Percentiles rank a stretch among this genome's conserved stretches.
Evolutionary conservation across 2,797 vertebrate genomes (phyloP).

Genomic region (Falco cherrug): DNA sequence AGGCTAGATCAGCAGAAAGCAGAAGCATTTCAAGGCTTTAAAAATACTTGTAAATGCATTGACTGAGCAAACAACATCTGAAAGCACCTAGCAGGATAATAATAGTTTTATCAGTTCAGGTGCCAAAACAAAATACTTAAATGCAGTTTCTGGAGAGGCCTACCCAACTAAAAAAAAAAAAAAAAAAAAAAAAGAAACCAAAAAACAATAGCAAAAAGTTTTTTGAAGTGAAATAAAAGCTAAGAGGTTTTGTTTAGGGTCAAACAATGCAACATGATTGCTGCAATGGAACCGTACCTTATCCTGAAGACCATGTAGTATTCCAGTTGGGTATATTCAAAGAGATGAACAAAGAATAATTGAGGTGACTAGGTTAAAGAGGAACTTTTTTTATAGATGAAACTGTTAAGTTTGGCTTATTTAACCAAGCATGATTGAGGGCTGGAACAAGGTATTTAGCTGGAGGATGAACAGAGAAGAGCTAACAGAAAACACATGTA

Average conservation of each 20-base stretch:
- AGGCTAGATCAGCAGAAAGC: not conserved
- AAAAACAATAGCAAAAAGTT: not conserved
- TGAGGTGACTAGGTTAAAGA: not conserved
- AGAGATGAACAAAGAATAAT: not conserved
- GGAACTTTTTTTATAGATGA: not conserved
- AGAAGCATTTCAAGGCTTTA: not conserved
- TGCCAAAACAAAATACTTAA: not conserved
- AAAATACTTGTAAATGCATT: not conserved
- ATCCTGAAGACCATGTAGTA: not conserved
- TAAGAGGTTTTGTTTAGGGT: not conserved
- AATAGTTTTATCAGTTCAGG: not conserved
- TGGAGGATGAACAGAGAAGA: not conserved
- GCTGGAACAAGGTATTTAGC: not conserved
- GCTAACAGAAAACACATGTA: not conserved
- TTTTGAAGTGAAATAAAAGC: not conserved
- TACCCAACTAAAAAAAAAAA: too few species aligned
- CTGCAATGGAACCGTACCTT: not conserved
- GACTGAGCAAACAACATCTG: not conserved
- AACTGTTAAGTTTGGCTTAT: not conserved
- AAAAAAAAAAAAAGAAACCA: not conserved
- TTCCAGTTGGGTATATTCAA: not conserved
- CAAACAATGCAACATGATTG: not conserved
- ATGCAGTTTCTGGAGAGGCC: not conserved
- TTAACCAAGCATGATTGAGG: not conserved
- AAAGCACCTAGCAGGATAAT: not conserved